Evolutionary conservation across 2,113 vertebrate genomes (phyloP).

Genomic region (Cyprichromis sp.): DNA sequence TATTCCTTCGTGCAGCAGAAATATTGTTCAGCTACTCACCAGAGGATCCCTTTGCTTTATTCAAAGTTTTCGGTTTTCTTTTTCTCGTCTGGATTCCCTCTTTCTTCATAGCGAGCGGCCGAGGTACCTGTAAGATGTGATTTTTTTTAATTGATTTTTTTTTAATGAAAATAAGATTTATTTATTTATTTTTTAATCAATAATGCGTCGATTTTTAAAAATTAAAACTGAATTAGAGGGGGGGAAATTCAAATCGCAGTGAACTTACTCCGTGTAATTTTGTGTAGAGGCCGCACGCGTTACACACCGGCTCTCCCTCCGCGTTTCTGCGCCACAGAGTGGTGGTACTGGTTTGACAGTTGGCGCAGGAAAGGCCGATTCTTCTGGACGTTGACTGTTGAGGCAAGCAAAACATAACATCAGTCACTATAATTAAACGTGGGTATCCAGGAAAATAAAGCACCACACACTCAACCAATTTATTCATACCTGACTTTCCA

Average conservation of each 20-base stretch:
- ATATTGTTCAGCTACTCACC: constrained; percentile 63
- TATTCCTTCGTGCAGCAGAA: neutral
- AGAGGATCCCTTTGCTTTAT: constrained; percentile 90
- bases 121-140: constrained; percentile 80
- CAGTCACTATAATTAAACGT: neutral
- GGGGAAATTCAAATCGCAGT: too few relatives aligned
- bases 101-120: constrained; percentile 99
- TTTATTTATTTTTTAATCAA: neutral
- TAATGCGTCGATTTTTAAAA: neutral
- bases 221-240: fast-evolving
- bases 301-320: constrained; percentile 96
- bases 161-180: neutral
- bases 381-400: constrained; percentile 88
- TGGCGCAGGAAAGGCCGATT: constrained; percentile 93
- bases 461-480: neutral
- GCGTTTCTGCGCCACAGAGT: constrained; percentile 97
- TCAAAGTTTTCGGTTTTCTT: constrained; percentile 97
- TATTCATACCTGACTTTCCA: constrained; percentile 17
- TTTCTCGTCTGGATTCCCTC: constrained; percentile 99
- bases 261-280: constrained; percentile 90
- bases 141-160: neutral
- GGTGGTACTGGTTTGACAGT: constrained; percentile 96
- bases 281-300: constrained; percentile 97
- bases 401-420: neutral
- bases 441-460: neutral